Evolutionary conservation across 2,797 vertebrate species (phyloP), one percentile per base, ranked within the genome.

Genomic region (Protonibea diacanthus): DNA sequence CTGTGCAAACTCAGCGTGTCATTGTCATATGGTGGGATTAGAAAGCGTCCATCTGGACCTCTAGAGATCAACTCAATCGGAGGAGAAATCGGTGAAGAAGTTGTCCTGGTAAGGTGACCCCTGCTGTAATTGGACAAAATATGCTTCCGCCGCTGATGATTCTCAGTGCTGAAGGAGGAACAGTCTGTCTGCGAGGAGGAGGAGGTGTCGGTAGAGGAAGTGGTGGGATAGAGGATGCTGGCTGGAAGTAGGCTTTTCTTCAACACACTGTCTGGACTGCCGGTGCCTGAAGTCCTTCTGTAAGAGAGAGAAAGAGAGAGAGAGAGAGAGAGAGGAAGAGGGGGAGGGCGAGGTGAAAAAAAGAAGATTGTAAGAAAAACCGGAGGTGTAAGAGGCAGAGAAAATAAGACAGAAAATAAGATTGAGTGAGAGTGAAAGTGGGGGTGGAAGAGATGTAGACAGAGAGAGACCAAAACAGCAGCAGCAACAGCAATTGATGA

Each of bases 1-100:
- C 71, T 82, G 23, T 80, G 64, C 59, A 86, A 38, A 64, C 78
- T 90, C 23, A 65, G 1, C 0, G 64, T 53, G 33, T 89, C 76
- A 21, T 77, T 69, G 60, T 91, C 85, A 59, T 78, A 89, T 0
- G 53, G 45, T 20, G 84, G 74, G 51, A 95, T 87, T 33, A 94
- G 79, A 17, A 99, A 99, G 21, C 97, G 96, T 0, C 98, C 97
- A 2, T 99, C 98, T 0, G 97, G 95, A n/a, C 97, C 97, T 0
- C 98, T 93, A 61, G 94, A 93, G 86, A 99, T 99, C 48, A 96
- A 89, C 80, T 99, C 97, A 71, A 99, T 89, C 0, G 95, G 90
- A 17, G 95, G 79, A 0, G 84, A 86, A 62, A 86, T 52, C 0
- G 84, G 87, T 61, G 86, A 66, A 25, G 91, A 81, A 13, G 64